Conservation (phyloP, 2,888 invertebrate genomes). For the Julus scandinavius region DNA sequence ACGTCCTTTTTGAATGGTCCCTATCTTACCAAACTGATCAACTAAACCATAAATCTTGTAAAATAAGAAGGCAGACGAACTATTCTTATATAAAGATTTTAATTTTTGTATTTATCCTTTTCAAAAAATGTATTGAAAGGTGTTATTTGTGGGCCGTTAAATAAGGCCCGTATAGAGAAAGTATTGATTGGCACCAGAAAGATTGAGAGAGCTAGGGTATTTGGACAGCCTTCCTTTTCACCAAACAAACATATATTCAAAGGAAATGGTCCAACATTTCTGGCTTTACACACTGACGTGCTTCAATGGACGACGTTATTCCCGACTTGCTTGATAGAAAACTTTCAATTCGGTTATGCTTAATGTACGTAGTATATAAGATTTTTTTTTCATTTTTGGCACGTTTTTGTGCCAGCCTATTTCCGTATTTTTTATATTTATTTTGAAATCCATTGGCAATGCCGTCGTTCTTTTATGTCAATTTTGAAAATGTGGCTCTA, state of each 20-base stretch:
- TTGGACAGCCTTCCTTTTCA: conserved; percentile 23
- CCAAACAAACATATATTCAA: conserved; percentile 39
- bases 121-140: neutral
- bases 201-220: conserved; percentile 30
- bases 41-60: no score
- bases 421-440: conserved; percentile 34
- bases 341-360: conserved; percentile 38
- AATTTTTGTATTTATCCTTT: neutral
- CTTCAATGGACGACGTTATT: conserved; percentile 42
- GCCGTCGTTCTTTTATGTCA: conserved; percentile 18
- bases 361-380: conserved; percentile 22
- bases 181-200: conserved; percentile 11
- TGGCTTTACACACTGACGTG: neutral
- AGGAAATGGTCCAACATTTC: neutral
- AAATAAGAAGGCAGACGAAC: no score
- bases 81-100: neutral
- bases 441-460: conserved; percentile 17
- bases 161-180: neutral
- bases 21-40: no score
- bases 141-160: neutral
- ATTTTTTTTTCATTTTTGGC: conserved; percentile 21
- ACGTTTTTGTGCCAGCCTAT: conserved; percentile 21
- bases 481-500: conserved; percentile 34
- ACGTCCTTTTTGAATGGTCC: no score
- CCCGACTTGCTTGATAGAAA: conserved; percentile 13